Evolutionary conservation across 2,797 vertebrate genomes (phyloP).

Genomic region (Danio albolineatus): DNA sequence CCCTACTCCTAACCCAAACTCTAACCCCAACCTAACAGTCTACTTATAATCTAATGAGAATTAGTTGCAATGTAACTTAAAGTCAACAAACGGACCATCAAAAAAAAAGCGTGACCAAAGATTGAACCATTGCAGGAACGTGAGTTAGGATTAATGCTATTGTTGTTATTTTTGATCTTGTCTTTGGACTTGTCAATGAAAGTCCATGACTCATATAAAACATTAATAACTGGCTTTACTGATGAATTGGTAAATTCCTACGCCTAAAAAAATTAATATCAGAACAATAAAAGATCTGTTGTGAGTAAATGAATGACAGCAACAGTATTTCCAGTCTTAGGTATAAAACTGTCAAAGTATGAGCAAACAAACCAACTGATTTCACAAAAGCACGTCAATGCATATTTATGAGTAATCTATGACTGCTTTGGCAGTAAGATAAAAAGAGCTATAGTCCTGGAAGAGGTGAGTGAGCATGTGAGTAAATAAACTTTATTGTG

Average conservation of each 20-base stretch:
- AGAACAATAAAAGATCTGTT: slow-evolving; percentile 5
- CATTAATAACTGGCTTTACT: background rate
- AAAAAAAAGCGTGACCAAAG: too few species aligned
- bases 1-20: too few species aligned
- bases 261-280: background rate
- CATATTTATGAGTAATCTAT: background rate
- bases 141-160: too few species aligned
- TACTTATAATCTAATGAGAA: too few species aligned
- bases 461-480: background rate
- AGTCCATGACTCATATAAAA: background rate
- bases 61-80: too few species aligned
- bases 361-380: background rate
- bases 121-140: background rate
- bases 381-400: background rate
- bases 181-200: background rate
- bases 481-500: background rate
- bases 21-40: too few species aligned
- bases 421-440: background rate
- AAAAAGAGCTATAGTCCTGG: background rate
- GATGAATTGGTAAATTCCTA: background rate
- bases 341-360: background rate
- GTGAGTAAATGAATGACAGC: background rate
- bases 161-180: background rate
- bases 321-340: too few species aligned
- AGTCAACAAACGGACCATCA: too few species aligned